These are phyloP conservation scores for Leucophenga maculata DNA, from an alignment of 2,888 invertebrate genomes.

Conservation along the genomic window DNA sequence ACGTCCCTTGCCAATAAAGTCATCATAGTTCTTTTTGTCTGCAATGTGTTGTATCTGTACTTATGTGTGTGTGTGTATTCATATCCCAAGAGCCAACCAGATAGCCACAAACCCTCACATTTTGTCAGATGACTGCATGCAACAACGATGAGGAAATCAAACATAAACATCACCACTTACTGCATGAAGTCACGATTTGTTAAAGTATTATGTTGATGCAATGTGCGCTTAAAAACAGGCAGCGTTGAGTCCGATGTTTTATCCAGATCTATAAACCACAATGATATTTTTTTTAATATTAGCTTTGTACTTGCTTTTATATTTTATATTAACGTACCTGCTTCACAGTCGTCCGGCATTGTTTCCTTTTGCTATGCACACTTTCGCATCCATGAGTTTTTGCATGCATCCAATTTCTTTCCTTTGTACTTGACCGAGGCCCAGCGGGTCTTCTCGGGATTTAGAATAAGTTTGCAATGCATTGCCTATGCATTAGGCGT, in stretches of 20 bases:
- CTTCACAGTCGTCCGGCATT: constrained; percentile 64
- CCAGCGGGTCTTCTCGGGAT: constrained; percentile 94
- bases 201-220: constrained; percentile 84
- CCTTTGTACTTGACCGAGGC: constrained; percentile 91
- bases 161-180: constrained; percentile 90
- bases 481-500: constrained; percentile 95
- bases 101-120: constrained; percentile 95
- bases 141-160: constrained; percentile 89
- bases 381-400: constrained; percentile 87
- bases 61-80: constrained; percentile 89
- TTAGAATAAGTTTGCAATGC: constrained; percentile 91
- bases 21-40: constrained; percentile 70
- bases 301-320: background rate
- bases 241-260: constrained; percentile 77
- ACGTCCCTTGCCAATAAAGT: constrained; percentile 74
- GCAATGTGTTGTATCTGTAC: no score
- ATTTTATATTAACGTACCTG: constrained; percentile 46
- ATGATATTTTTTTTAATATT: background rate
- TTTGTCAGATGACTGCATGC: constrained; percentile 91
- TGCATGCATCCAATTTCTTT: constrained; percentile 89
- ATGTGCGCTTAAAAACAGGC: constrained; percentile 76
- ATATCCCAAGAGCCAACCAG: constrained; percentile 96
- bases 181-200: constrained; percentile 83
- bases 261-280: constrained; percentile 74
- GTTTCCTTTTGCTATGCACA: constrained; percentile 76